phyloP scores from a whole-genome alignment of 37 sponge, comb jelly and placozoan species.

The Haliclona indistincta region DNA sequence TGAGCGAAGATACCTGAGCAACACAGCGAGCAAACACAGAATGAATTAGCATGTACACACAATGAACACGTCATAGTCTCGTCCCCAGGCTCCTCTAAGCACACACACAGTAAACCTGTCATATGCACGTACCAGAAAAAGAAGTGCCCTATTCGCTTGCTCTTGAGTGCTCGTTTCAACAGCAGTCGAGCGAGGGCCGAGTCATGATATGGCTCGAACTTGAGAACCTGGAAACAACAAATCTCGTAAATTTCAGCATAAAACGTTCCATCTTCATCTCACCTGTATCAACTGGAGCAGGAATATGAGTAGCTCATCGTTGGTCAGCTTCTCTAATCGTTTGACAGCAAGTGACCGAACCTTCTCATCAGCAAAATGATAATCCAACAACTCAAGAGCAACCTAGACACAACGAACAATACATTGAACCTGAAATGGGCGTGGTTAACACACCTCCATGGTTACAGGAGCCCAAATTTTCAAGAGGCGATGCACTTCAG shows the following conservation, averaged over 20 bases:
- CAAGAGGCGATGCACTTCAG: conserved; percentile 52
- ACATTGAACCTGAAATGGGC: background rate
- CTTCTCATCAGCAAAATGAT: conserved; percentile 89
- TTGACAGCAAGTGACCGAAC: conserved; percentile 82
- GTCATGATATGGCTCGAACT: conserved; percentile 93
- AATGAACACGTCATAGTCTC: too few relatives aligned
- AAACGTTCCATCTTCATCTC: background rate
- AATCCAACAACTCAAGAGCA: conserved; percentile 87
- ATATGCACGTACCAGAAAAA: conserved; percentile 75
- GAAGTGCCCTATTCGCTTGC: conserved; percentile 88
- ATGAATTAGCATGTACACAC: too few relatives aligned
- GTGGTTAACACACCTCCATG: conserved; percentile 42
- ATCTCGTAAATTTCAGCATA: background rate
- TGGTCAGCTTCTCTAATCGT: conserved; percentile 67
- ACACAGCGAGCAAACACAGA: background rate
- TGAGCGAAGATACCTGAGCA: conserved; percentile 79
- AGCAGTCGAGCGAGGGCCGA: conserved; percentile 84
- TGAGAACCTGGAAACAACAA: conserved; percentile 45
- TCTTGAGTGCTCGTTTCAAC: conserved; percentile 77
- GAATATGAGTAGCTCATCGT: conserved; percentile 70
- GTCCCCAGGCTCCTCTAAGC: too few relatives aligned
- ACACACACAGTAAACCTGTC: too few relatives aligned
- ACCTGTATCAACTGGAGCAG: conserved; percentile 89
- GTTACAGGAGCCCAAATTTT: conserved; percentile 64
- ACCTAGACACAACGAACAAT: conserved; percentile 32